Base-by-base conservation (phyloP, 2,888 invertebrate genomes). In the Hypolimnas misippus region DNA sequence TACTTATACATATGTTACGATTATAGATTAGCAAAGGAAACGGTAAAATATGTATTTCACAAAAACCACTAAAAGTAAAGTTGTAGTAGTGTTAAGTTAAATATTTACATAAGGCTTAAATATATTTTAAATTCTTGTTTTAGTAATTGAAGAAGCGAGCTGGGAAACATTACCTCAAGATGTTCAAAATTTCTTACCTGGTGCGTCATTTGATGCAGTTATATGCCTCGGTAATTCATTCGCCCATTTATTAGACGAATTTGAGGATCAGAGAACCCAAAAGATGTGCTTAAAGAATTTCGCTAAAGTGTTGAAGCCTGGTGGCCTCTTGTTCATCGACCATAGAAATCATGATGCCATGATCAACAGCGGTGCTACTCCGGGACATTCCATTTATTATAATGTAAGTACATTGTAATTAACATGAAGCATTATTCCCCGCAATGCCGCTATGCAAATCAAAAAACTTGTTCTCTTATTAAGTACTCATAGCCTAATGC, bases 181-280 rank as follows among this genome's bases (percentile, higher is more conserved):
- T 77, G 93, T 97, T 31, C 88, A 93, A 54, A 74, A 88, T 1
- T 89, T 94, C 67, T 76, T 94, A 0, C 92, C 94, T 0, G 93
- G 93, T 3, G 93, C 92, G 10, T 94, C 95, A 57, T 98, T 97
- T 79, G 98, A 98, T 87, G 97, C 97, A 0, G 97, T 98, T 31
- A 95, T 98, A 68, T 97, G 97, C 78, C 90, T 98, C 56, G 98
- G 98, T 51, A 98, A 98, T 85, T 97, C 97, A 1, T 98, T 98
- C 82, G 97, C 98, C 58, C 98, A 98, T 87, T 93, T 98, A 76
- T 93, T 97, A 71, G 97, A 97, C 77, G 93, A 94, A 57, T 94
- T 87, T 70, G 96, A 96, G 0, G 96, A 97, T 84, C 96, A 96
- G 82, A 87, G 95, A 16, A 95, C 96, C 68, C 97, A 97, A 86